Evolutionary conservation across 2,113 vertebrate genomes (phyloP), one percentile per base, ranked within the genome.

Genomic region (Cyanocitta stelleri): DNA sequence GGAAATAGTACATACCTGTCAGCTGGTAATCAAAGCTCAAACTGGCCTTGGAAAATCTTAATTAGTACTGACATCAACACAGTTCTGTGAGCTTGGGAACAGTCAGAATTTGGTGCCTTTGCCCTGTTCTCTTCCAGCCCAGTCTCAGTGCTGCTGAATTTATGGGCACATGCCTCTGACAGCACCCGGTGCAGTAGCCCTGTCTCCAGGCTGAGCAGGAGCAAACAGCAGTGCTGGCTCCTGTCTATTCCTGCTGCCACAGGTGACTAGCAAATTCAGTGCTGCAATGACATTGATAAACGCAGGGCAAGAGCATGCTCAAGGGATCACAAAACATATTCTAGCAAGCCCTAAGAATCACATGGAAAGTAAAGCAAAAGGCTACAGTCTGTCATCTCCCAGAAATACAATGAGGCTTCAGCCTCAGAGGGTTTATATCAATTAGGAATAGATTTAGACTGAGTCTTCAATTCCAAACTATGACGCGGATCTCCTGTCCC

Each of bases 1-100:
- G 95, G 93, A 95, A 94, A 97, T 84, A 96, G 96, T 94, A 71
- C 39, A 32, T 97, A 98, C 97, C 97, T 98, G 97, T 98, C 97
- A 97, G 93, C 97, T 96, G 93, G 94, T 97, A 96, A 97, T 97
- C 96, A 43, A 51, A 96, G 88, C 93, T 85, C 62, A 27, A 89
- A 37, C 64, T 82, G 93, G 76, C 87, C 68, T 52, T 30, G 26
- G 56, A 81, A 67, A 85, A 85, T 74, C 69, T 81, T 98, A 97
- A 98, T 96, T 97, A 97, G 78, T 81, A 85, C 94, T 97, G 97
- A 98, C 98, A 98, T 79, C 79, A 80, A 33, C 72, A 95, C 89
- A 97, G 95, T 92, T 94, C 77, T 51, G 81, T 43, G 49, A 95
- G 93, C 80, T 88, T 14, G 9, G 14, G 74, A 97, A 76, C 89